Conservation (phyloP, 2,113 vertebrate species). For the Pseudopodoces humilis region DNA sequence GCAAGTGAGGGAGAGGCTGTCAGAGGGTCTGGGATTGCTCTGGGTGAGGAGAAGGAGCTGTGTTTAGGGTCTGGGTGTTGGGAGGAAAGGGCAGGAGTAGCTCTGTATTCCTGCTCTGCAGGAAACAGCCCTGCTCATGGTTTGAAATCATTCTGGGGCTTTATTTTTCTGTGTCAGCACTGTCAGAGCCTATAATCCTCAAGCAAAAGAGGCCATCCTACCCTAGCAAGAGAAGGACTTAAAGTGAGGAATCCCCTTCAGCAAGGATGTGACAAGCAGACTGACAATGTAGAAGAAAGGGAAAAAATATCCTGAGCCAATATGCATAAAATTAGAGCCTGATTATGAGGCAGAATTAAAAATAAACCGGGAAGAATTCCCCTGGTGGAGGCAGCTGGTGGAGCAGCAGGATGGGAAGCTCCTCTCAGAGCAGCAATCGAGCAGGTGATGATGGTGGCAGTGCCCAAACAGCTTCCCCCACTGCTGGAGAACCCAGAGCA, state of each 20-base stretch:
- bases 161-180: slow-evolving; percentile 69
- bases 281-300: not conserved
- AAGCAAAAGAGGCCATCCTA: slow-evolving; percentile 58
- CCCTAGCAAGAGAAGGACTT: slow-evolving; percentile 10
- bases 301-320: not conserved
- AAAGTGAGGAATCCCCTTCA: slow-evolving; percentile 63
- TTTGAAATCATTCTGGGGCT: slow-evolving; percentile 42
- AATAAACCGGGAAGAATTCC: not conserved
- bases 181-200: slow-evolving; percentile 62
- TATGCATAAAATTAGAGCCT: not conserved
- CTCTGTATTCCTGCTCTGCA: not conserved
- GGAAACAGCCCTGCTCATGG: slow-evolving; percentile 2
- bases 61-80: not conserved
- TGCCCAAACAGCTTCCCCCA: not conserved
- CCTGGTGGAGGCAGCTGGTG: not conserved
- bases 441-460: not conserved
- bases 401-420: not conserved
- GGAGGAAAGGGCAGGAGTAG: not conserved
- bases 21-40: not conserved
- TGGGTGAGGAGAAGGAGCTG: not conserved
- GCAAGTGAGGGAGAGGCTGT: not conserved
- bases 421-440: not conserved
- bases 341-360: slow-evolving; percentile 23
- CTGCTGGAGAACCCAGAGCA: not conserved
- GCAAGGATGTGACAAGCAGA: slow-evolving; percentile 63